phyloP scores from a whole-genome alignment of 1,140 invertebrate species.

The Pseudomyrmex dendroicus region DNA sequence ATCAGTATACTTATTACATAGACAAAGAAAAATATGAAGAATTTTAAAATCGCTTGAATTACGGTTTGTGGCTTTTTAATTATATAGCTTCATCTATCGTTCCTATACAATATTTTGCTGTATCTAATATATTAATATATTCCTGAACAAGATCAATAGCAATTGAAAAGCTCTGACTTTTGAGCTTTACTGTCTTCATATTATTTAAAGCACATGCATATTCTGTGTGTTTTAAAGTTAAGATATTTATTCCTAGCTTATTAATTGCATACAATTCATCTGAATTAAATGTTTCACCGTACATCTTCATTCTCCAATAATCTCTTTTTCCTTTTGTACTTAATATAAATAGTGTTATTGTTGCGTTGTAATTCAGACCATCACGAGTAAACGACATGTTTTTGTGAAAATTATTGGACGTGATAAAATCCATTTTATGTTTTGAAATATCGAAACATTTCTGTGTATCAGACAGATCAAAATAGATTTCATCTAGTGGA shows the following conservation, averaged over 20 bases:
- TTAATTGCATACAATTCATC: constrained; percentile 68
- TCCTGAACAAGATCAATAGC: constrained; percentile 77
- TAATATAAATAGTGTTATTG: constrained; percentile 79
- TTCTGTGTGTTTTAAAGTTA: constrained; percentile 74
- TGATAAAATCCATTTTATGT: constrained; percentile 85
- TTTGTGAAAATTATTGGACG: constrained; percentile 82
- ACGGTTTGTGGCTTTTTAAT: neutral
- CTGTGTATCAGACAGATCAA: constrained; percentile 84
- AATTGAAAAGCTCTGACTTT: constrained; percentile 75
- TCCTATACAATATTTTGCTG: constrained; percentile 59
- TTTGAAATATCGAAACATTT: constrained; percentile 75
- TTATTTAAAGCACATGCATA: constrained; percentile 63
- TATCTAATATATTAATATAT: constrained; percentile 73
- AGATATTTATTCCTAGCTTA: constrained; percentile 70
- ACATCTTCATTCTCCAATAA: constrained; percentile 79
- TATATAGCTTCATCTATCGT: neutral
- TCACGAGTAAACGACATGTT: constrained; percentile 85
- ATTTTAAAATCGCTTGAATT: neutral
- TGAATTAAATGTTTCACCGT: constrained; percentile 73
- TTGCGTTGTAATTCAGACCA: constrained; percentile 86
- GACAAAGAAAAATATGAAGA: neutral
- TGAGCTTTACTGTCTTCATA: constrained; percentile 70
- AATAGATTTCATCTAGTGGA: constrained; percentile 86
- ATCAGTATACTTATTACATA: neutral
- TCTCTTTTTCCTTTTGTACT: constrained; percentile 69